Conservation (phyloP, 2,113 vertebrate species). For the Cichladusa arquata region DNA sequence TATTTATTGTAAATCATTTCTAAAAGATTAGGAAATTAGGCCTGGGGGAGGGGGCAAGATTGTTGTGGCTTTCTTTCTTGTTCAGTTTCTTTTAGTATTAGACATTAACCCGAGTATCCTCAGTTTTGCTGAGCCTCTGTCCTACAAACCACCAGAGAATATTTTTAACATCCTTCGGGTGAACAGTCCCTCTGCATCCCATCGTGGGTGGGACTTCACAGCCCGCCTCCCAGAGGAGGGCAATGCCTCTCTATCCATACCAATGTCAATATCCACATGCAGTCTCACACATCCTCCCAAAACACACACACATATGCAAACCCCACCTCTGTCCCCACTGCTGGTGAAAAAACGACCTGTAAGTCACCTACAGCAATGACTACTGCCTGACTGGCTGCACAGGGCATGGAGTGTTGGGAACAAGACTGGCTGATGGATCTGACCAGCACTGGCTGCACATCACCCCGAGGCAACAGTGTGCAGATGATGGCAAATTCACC, state of each 20-base stretch:
- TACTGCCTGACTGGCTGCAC: background rate
- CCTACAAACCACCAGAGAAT: background rate
- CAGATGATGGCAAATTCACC: background rate
- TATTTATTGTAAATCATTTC: slow-evolving; percentile 45
- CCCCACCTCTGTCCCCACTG: background rate
- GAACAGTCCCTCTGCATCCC: background rate
- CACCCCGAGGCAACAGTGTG: background rate
- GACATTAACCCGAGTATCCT: background rate
- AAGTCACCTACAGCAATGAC: background rate
- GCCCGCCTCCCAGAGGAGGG: background rate
- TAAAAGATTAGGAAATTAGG: slow-evolving; percentile 42
- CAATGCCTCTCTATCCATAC: background rate
- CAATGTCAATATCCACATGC: background rate
- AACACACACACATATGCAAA: background rate
- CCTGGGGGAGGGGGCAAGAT: background rate
- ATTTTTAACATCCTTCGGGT: background rate
- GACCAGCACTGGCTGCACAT: background rate
- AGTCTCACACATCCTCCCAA: background rate
- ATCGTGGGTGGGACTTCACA: background rate
- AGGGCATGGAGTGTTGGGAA: background rate
- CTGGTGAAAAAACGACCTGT: background rate
- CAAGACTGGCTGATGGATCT: background rate
- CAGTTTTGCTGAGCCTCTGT: background rate
- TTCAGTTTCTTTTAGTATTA: background rate
- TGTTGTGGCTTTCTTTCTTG: background rate